A percentile compares a stretch with the other conserved stretches of the same genome.
phyloP scores from a whole-genome alignment of 2,113 vertebrate genomes.

The Falcunculus frontatus region DNA sequence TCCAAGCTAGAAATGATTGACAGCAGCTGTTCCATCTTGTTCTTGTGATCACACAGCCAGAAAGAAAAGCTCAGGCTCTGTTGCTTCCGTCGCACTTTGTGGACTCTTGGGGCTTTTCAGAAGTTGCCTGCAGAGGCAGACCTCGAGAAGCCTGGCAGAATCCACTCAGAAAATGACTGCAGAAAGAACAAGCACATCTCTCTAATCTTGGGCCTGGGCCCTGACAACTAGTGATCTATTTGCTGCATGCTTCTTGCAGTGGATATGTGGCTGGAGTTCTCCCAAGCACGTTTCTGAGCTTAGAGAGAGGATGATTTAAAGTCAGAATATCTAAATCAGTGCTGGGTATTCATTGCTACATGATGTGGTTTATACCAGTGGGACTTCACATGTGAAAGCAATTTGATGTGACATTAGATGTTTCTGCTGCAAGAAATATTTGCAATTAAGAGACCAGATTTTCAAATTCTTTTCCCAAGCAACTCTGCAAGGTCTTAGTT shows the following conservation, averaged over 20 bases:
- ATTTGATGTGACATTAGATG: not conserved
- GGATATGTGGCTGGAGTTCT: not conserved
- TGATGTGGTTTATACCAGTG: not conserved
- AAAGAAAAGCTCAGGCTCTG: not conserved
- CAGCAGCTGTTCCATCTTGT: not conserved
- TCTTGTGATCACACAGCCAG: not conserved
- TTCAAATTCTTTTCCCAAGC: not conserved
- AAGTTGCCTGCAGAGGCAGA: not conserved
- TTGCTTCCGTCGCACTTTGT: fast-evolving
- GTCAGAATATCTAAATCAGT: not conserved
- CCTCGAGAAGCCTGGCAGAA: not conserved
- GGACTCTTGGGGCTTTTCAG: not conserved
- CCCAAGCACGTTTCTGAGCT: not conserved
- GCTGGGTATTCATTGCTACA: not conserved
- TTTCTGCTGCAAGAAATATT: not conserved
- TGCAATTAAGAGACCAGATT: not conserved
- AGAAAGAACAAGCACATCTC: not conserved
- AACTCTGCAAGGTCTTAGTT: not conserved
- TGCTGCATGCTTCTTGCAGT: not conserved
- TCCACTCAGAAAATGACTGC: not conserved
- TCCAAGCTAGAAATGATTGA: not conserved
- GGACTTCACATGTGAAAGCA: not conserved
- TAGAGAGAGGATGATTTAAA: not conserved
- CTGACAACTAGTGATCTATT: not conserved
- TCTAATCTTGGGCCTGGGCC: not conserved